Evolutionary conservation across 2,113 vertebrate species (phyloP).

Genomic region (Pagrus major): DNA sequence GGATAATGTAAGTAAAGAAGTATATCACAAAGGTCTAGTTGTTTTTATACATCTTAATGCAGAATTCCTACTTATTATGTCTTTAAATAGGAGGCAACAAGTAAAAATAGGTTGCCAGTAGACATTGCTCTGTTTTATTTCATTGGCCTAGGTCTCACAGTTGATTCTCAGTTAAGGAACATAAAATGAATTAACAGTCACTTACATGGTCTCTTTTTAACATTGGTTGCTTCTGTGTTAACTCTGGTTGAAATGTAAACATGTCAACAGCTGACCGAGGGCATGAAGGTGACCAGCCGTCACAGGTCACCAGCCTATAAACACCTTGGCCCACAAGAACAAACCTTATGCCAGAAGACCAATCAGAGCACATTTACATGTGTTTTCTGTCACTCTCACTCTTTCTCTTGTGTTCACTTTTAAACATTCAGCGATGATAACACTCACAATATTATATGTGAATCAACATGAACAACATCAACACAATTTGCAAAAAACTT

Average conservation of each 20-base stretch:
- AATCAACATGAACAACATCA: background rate
- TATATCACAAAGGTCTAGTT: too few relatives aligned
- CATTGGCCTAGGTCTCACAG: background rate
- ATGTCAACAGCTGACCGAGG: conserved; percentile 44
- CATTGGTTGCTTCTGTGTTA: background rate
- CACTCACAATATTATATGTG: background rate
- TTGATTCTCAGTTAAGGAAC: background rate
- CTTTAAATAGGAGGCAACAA: too few relatives aligned
- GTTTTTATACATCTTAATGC: too few relatives aligned
- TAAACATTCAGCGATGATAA: too few relatives aligned
- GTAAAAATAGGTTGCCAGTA: too few relatives aligned
- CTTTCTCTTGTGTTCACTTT: background rate
- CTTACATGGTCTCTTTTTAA: background rate
- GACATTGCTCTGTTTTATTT: too few relatives aligned
- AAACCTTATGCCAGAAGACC: background rate
- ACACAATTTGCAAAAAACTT: background rate
- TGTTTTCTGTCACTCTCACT: background rate
- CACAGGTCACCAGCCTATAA: conserved; percentile 54
- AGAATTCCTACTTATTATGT: too few relatives aligned
- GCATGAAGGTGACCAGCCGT: conserved; percentile 15
- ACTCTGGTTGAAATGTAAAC: conserved; percentile 49
- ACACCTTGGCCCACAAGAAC: conserved; percentile 36
- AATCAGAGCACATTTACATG: background rate
- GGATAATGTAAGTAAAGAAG: too few relatives aligned
- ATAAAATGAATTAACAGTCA: background rate